Conservation (phyloP, 2,113 vertebrate species). For the Arvicanthis niloticus region DNA sequence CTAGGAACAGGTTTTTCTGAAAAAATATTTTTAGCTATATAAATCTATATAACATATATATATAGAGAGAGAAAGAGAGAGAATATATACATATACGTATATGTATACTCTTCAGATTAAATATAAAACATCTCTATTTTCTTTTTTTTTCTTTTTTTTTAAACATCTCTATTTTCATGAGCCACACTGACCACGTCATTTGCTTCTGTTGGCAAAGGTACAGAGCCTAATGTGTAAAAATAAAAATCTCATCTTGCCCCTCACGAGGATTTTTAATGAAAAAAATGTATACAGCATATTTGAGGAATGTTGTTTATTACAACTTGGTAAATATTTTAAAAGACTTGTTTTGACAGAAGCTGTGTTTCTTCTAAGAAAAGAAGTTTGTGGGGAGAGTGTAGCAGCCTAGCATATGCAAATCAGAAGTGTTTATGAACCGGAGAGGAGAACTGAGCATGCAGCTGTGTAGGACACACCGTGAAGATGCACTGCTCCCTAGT, state of each 20-base stretch:
- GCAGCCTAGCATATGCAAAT: constrained; percentile 61
- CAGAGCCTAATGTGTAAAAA: constrained; percentile 60
- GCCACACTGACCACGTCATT: constrained; percentile 50
- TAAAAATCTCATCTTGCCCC: constrained; percentile 55
- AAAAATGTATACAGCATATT: constrained; percentile 21
- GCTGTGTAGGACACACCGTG: not conserved
- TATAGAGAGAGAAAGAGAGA: no score
- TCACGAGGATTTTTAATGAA: constrained; percentile 34
- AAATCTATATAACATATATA: constrained; percentile 54
- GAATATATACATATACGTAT: not conserved
- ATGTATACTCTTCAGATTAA: not conserved
- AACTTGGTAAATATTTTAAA: constrained; percentile 79
- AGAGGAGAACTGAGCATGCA: constrained; percentile 19
- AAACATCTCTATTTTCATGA: constrained; percentile 27
- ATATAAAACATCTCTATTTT: constrained; percentile 20
- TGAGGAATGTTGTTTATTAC: constrained; percentile 74
- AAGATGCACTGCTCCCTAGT: constrained; percentile 36
- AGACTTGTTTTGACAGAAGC: constrained; percentile 70
- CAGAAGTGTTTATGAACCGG: constrained; percentile 53
- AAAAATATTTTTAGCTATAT: constrained; percentile 75
- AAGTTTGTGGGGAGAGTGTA: constrained; percentile 56
- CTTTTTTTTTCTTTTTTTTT: no score
- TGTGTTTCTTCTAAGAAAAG: constrained; percentile 65
- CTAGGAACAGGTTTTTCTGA: constrained; percentile 47
- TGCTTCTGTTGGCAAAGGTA: constrained; percentile 49